Base-by-base conservation (phyloP, 2,888 invertebrate species). In the Drosophila vallismaia region DNA sequence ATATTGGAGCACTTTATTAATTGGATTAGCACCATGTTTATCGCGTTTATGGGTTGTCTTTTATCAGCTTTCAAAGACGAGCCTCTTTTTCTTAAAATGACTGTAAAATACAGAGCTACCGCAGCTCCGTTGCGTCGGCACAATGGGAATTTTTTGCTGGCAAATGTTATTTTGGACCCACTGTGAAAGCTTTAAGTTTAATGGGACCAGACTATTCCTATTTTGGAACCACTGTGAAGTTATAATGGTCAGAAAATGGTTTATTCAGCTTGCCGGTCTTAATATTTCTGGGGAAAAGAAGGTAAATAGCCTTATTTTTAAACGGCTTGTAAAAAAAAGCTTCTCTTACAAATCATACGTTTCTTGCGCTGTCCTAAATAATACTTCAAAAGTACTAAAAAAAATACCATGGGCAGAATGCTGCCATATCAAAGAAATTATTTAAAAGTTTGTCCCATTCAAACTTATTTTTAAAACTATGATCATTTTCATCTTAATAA, bases 1-100 rank as follows among this genome's bases (percentile, higher is more conserved):
- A 48, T 36, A 38, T 36, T 26, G 8, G 48, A 10, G 28, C 56
- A n/a, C 40, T 68, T 66, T 58, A 70, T 66, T 66, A 42, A 28
- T 19, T 12, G 29, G 29, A 36, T 52, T 31, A 38, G 36, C 36
- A 49, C 8, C 57, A 69, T 68, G 49, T 69, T 69, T 49, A 29
- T 51, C 28, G 29, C 10, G 52, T 26, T 33, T 68, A n/a, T 9
- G 45, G 31, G 31, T 28, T 12, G 40, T 52, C 33, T 67, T 44
- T 38, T 50, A 28, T 19, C 40, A 42, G 14, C 40, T 42, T 10
- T 14, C 14, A 7, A 24, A 40, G 68, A 52, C 68, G 68, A 68
- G 68, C 68, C 68, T 52, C 50, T 26, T 28, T 28, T 28, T 19
- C 19, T 28, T 28, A 28, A 28, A 28, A 5, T 6, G 4, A 5